Conservation (phyloP, 2,797 vertebrate genomes). For the Falco naumanni region DNA sequence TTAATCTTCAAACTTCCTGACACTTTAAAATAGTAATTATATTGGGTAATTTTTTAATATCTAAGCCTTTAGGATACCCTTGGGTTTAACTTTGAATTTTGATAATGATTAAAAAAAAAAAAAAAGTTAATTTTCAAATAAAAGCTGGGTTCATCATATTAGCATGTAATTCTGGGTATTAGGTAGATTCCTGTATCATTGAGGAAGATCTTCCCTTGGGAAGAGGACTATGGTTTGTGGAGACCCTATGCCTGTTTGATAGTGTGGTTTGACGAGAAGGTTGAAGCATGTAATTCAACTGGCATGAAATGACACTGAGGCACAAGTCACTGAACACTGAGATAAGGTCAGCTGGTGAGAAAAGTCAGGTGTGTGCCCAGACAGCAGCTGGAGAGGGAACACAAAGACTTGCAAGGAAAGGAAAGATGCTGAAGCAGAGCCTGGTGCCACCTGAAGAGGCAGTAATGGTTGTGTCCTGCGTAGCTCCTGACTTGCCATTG, state of each 20-base stretch:
- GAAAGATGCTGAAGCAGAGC: not conserved
- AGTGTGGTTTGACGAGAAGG: not conserved
- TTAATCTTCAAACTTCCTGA: not conserved
- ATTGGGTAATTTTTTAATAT: not conserved
- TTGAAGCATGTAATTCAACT: not conserved
- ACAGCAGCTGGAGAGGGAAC: not conserved
- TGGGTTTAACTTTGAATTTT: not conserved
- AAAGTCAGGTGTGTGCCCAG: not conserved
- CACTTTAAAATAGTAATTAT: not conserved
- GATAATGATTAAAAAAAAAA: not conserved
- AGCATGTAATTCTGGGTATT: not conserved
- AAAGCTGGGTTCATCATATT: not conserved
- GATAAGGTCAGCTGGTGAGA: not conserved
- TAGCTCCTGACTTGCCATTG: not conserved
- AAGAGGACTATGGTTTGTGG: not conserved
- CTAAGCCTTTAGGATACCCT: not conserved
- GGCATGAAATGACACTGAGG: not conserved
- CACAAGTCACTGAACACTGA: not conserved
- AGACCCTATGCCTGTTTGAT: not conserved
- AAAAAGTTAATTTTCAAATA: not conserved
- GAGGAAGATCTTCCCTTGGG: not conserved
- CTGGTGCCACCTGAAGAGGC: not conserved
- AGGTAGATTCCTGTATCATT: not conserved
- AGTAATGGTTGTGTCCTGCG: rapidly evolving
- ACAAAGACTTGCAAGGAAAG: not conserved